Percentiles rank a stretch among this genome's conserved stretches.
Evolutionary conservation across 2,113 vertebrate species (phyloP).

Genomic region (Zosterops pallidus): DNA sequence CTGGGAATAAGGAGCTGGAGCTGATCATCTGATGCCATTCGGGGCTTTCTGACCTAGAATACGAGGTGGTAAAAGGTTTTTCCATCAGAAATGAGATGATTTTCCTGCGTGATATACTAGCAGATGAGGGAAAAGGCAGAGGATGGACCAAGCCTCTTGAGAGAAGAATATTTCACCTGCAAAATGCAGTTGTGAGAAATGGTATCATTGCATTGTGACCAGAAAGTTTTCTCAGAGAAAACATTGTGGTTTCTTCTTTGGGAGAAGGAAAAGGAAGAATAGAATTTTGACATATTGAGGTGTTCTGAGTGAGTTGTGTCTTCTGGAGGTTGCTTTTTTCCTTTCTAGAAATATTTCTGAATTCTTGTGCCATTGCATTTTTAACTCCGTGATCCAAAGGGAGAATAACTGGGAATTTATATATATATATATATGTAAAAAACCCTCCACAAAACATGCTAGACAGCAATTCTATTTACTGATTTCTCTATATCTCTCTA

Average conservation of each 20-base stretch:
- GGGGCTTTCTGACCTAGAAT: background rate
- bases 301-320: background rate
- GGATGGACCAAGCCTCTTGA: rapidly evolving
- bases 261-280: background rate
- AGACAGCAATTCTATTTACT: background rate
- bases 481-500: background rate
- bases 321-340: background rate
- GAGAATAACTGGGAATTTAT: background rate
- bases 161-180: background rate
- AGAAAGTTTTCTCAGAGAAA: background rate
- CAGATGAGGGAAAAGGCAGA: background rate
- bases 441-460: background rate
- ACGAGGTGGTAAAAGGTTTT: background rate
- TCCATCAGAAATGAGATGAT: background rate
- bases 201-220: too few species aligned
- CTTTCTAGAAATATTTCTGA: background rate
- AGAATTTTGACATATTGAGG: background rate
- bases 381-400: background rate
- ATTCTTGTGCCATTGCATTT: background rate
- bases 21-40: rapidly evolving
- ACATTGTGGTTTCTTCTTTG: background rate
- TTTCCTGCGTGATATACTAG: background rate
- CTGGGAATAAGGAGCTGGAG: background rate
- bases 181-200: background rate
- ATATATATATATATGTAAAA: background rate